Base-by-base conservation (phyloP, 2,113 vertebrate species). In the Triplophysa rosa region DNA sequence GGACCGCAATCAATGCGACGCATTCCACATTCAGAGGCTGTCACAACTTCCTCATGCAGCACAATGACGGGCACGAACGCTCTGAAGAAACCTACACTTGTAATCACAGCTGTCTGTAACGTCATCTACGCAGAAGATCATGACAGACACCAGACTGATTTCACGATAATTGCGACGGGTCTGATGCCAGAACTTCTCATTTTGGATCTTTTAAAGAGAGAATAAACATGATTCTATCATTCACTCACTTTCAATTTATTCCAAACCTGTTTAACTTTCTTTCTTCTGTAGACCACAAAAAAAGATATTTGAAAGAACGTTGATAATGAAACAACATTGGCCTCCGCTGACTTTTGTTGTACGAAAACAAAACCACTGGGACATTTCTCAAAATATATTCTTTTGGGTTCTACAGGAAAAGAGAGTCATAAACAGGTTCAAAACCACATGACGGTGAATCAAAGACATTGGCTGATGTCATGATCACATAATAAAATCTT, bases 1-100 rank as follows among this genome's bases (percentile, higher is more conserved):
- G 70, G 80, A 42, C 58, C 49, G 45, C 52, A 76, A 85, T 85
- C 82, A 79, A 85, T 82, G 80, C 42, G 12, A 33, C n/a, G 14
- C 62, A 70, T 65, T 78, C 26, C 40, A 16, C 56, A 85, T 84
- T 83, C 81, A 56, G 19, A 29, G 62, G 29, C 71, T 61, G 84
- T 72, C 56, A 74, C 59, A 61, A 62, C 67, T 63, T 73, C 52
- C 69, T 68, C 24, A 68, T 37, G 29, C 72, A 21, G 64, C 33
- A 37, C 33, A 37, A 37, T 37, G 33, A 37, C 7, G 5, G 33
- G 2, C 66, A 45, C 69, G 33, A 54, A 37, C 11, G 21, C 33
- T 8, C 24, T 49, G 10, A 6, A 69, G 68, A 80, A 67, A 79
- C 21, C 62, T 16, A 21, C 33, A 26, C 7, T 58, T 69, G 65